Percentiles rank a stretch among this genome's conserved stretches.
phyloP scores from a whole-genome alignment of 2,888 invertebrate genomes.

The Lapara coniferarum region DNA sequence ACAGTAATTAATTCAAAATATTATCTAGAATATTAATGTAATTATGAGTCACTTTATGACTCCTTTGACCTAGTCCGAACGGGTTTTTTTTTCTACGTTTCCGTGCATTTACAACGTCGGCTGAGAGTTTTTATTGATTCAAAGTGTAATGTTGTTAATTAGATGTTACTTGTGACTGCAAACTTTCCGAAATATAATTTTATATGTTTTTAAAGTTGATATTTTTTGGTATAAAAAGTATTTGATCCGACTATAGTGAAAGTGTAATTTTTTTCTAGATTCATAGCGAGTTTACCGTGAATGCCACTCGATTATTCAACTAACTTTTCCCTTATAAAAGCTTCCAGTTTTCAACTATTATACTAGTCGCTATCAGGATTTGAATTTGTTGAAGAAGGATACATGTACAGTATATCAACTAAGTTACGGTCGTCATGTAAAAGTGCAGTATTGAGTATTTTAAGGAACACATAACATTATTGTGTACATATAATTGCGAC shows the following conservation, averaged over 20 bases:
- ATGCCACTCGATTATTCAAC: too few relatives aligned
- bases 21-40: neutral
- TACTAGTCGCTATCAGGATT: too few relatives aligned
- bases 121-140: neutral
- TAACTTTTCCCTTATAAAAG: too few relatives aligned
- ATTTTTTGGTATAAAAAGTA: neutral
- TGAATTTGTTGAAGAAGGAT: too few relatives aligned
- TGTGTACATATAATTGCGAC: neutral
- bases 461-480: neutral
- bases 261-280: neutral
- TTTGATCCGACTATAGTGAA: neutral
- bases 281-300: too few relatives aligned
- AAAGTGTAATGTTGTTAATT: conserved; percentile 14
- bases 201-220: conserved; percentile 1
- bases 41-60: conserved; percentile 7
- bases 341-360: too few relatives aligned
- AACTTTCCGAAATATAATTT: conserved; percentile 12
- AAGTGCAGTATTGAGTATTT: neutral
- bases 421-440: neutral
- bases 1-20: neutral
- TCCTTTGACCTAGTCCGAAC: conserved; percentile 4
- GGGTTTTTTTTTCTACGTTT: conserved; percentile 14
- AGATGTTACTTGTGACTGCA: conserved; percentile 12
- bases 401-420: too few relatives aligned
- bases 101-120: conserved; percentile 19